Conservation (phyloP, 2,113 vertebrate species). For the Arvicanthis niloticus region DNA sequence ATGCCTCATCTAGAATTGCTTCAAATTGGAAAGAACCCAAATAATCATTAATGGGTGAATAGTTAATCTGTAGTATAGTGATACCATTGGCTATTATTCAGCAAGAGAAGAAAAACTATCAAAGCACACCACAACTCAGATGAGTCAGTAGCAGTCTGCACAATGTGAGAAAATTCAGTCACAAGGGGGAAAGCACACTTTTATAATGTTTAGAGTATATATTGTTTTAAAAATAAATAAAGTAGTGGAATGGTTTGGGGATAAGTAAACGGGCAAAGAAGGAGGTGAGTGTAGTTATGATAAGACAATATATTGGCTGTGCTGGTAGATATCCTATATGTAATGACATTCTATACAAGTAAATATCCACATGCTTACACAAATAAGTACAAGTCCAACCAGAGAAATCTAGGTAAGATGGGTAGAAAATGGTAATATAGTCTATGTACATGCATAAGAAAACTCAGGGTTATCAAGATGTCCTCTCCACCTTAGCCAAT, state of each 20-base stretch:
- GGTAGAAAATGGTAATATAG: neutral
- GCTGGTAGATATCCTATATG: neutral
- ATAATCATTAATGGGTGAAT: neutral
- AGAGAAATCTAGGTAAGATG: neutral
- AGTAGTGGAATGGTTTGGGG: neutral
- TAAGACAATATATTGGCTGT: neutral
- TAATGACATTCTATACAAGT: neutral
- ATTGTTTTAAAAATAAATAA: neutral
- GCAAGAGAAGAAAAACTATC: neutral
- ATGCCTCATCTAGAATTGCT: neutral
- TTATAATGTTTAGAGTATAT: neutral
- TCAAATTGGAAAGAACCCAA: neutral
- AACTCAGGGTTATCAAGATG: neutral
- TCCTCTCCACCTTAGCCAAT: neutral
- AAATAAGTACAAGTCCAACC: neutral
- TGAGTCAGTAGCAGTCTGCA: neutral
- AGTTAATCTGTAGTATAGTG: neutral
- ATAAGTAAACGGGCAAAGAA: neutral
- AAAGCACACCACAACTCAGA: neutral
- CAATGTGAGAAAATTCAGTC: neutral
- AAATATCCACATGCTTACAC: neutral
- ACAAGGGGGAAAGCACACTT: neutral
- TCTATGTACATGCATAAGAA: neutral
- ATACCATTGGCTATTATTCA: neutral
- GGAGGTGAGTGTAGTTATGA: neutral